Conservation (phyloP, 2,113 vertebrate genomes). For the Taurulus bubalis region DNA sequence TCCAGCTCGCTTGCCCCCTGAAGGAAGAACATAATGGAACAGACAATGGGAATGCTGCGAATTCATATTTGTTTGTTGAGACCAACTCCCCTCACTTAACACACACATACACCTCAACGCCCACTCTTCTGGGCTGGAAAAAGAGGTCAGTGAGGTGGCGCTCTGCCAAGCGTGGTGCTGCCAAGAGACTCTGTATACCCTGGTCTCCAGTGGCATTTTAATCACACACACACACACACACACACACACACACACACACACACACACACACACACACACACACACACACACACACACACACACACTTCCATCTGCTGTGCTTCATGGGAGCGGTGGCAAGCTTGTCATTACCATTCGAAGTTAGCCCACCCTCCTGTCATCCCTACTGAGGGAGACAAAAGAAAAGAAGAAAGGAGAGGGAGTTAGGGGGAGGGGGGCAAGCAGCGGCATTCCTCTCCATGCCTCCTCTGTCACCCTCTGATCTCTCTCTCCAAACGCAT, state of each 20-base stretch:
- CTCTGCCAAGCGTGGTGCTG: slow-evolving; percentile 66
- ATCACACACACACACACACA: slow-evolving; percentile 32
- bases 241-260: not conserved
- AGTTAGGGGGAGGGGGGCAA: slow-evolving; percentile 29
- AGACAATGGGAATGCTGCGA: slow-evolving; percentile 53
- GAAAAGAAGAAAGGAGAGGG: slow-evolving; percentile 58
- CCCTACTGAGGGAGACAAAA: slow-evolving; percentile 58
- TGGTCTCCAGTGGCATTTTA: slow-evolving; percentile 76
- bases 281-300: slow-evolving; percentile 20
- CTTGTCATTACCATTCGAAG: slow-evolving; percentile 76
- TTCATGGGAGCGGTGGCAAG: slow-evolving; percentile 68
- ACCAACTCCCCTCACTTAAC: slow-evolving; percentile 32
- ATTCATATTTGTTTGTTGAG: slow-evolving; percentile 62
- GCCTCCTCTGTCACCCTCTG: slow-evolving; percentile 48
- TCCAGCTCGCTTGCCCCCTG: slow-evolving; percentile 34
- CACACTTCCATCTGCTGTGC: slow-evolving; percentile 67
- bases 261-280: slow-evolving; percentile 34
- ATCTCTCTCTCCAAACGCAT: slow-evolving; percentile 37
- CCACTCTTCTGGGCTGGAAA: slow-evolving; percentile 60
- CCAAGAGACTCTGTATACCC: slow-evolving; percentile 71
- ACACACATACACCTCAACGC: slow-evolving; percentile 52
- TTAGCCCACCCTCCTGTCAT: slow-evolving; percentile 68
- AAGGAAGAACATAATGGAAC: slow-evolving; percentile 48
- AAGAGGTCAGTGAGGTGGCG: slow-evolving; percentile 71
- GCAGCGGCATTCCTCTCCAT: slow-evolving; percentile 59